Base-by-base conservation (phyloP, 2,888 invertebrate genomes). In the Nycteola revayana region DNA sequence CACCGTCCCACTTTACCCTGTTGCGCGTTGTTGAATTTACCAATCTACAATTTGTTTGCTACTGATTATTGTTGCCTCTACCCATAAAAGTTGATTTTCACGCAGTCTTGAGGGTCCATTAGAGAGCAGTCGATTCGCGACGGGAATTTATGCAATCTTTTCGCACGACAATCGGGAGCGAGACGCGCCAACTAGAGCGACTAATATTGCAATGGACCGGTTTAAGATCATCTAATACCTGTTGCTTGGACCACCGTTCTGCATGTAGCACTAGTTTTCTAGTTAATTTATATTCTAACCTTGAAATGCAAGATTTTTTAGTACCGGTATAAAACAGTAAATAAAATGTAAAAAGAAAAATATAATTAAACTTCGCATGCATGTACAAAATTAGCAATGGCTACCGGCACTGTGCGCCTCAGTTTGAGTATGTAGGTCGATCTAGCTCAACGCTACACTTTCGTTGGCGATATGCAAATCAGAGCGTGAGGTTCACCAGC, bases 131-230 rank as follows among this genome's bases (percentile, higher is more conserved):
- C 46, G 55, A 75, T 76, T 76, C 53, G 74, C 61, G 60, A 64
- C 70, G 73, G 71, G 65, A 67, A 67, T 71, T 73, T 65, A 51
- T 60, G 63, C 65, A 53, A 68, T 69, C 65, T 72, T 70, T 86
- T 86, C 85, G 77, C 87, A 86, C 83, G 83, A 72, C 66, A 73
- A 84, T 87, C 80, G 76, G 77, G 77, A 81, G 71, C 86, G 78
- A 66, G 72, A 79, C 77, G 68, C 49, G 53, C 50, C 66, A 85
- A 86, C 74, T 87, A 61, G 87, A 86, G 80, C 87, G 85, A 57
- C 66, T 79, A 80, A 84, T 82, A 77, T 75, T 75, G 61, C 66
- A 77, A 75, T 75, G 71, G 62, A 75, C 77, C 70, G 67, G 75
- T 76, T 82, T 70, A 66, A 56, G 58, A 60, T 61, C 55, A 53